A percentile compares a stretch with the other conserved stretches of the same genome.
Conservation (phyloP, 1,140 invertebrate species). For the Acromyrmex charruanus region DNA sequence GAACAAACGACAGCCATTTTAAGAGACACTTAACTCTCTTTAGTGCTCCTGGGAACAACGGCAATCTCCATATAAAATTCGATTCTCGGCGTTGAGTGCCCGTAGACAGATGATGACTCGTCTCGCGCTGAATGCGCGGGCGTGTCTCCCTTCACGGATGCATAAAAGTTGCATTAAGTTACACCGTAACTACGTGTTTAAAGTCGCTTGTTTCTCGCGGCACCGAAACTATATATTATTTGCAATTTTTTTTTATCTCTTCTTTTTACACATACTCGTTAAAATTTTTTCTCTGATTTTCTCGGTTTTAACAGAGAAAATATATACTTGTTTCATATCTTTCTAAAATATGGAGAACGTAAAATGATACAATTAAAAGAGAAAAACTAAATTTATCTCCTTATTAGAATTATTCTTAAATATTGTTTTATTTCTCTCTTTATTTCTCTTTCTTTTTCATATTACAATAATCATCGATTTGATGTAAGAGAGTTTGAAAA, state of each 20-base stretch:
- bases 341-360: neutral
- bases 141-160: constrained; percentile 66
- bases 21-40: constrained; percentile 82
- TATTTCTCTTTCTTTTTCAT: neutral
- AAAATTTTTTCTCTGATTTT: neutral
- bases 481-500: no score
- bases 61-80: constrained; percentile 84
- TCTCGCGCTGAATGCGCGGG: constrained; percentile 67
- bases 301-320: no score
- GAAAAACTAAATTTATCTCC: neutral
- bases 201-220: constrained; percentile 61
- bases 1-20: constrained; percentile 82
- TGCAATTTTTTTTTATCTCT: constrained; percentile 1
- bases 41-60: constrained; percentile 80
- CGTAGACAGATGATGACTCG: constrained; percentile 28
- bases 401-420: neutral
- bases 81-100: constrained; percentile 72
- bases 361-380: neutral
- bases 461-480: no score
- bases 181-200: constrained; percentile 75
- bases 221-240: neutral
- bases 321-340: neutral
- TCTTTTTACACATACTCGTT: neutral
- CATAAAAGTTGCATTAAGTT: constrained; percentile 75
- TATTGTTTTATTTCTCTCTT: neutral